A percentile compares a stretch with the other conserved stretches of the same genome.
phyloP scores from a whole-genome alignment of 2,797 vertebrate genomes.

The Nothura maculosa region DNA sequence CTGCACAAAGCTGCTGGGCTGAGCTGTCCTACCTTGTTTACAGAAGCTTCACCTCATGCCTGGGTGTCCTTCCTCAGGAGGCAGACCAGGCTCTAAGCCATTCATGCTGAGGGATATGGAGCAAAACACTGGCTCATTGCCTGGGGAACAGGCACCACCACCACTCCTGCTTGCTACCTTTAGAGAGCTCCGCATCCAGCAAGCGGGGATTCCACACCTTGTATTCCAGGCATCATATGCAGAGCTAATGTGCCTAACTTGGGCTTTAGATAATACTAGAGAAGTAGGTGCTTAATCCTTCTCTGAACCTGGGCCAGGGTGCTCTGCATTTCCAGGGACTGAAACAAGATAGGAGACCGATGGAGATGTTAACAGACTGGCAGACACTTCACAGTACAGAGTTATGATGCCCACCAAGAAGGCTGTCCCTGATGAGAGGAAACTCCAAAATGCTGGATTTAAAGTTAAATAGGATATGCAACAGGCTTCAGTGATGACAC shows the following conservation, averaged over 20 bases:
- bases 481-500: not conserved
- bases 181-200: not conserved
- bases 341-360: not conserved
- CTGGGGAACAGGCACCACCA: rapidly evolving
- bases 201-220: not conserved
- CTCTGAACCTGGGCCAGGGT: conserved; percentile 58
- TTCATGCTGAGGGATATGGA: not conserved
- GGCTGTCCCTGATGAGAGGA: conserved; percentile 46
- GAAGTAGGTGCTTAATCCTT: conserved; percentile 70
- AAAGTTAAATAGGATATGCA: conserved; percentile 34
- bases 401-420: conserved; percentile 17
- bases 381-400: conserved; percentile 12
- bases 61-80: not conserved
- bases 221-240: conserved; percentile 39
- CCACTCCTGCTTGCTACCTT: not conserved
- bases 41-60: not conserved
- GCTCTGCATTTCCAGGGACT: conserved; percentile 33
- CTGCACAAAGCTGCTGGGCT: not conserved
- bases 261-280: conserved; percentile 63
- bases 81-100: not conserved
- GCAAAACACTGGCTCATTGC: not conserved
- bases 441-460: conserved; percentile 59
- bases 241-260: conserved; percentile 62
- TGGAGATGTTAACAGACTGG: conserved; percentile 24
- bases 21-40: not conserved